Percentiles rank a stretch among this genome's conserved stretches.
Evolutionary conservation across 1,140 invertebrate species (phyloP).

Genomic region (Drosophila carrolli): DNA sequence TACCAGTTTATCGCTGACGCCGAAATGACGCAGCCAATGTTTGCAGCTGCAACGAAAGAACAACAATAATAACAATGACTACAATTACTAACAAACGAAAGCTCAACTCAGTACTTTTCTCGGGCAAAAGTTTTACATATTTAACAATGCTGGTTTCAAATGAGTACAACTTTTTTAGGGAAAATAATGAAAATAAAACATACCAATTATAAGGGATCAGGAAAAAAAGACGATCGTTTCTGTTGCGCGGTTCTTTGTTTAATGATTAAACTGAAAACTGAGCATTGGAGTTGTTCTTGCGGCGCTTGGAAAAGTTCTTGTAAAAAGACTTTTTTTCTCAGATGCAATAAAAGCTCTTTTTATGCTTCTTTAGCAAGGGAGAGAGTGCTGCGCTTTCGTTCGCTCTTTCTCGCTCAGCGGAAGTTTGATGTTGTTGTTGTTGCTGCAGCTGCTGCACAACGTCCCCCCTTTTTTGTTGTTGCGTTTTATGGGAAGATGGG

Average conservation of each 20-base stretch:
- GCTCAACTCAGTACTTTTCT: slow-evolving; percentile 10
- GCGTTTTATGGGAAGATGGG: slow-evolving; percentile 12
- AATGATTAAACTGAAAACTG: slow-evolving; percentile 42
- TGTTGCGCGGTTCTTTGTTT: slow-evolving; percentile 77
- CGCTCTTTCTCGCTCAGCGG: slow-evolving; percentile 35
- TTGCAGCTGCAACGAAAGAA: slow-evolving; percentile 62
- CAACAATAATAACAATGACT: neutral
- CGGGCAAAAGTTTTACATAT: slow-evolving; percentile 1
- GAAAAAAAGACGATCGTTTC: slow-evolving; percentile 58
- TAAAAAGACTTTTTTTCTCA: slow-evolving; percentile 20
- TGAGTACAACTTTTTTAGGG: too few species aligned
- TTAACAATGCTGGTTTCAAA: too few species aligned
- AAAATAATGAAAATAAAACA: neutral
- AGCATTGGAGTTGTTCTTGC: slow-evolving; percentile 68
- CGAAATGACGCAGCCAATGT: slow-evolving; percentile 66
- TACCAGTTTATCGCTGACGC: slow-evolving; percentile 54
- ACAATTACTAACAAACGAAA: slow-evolving; percentile 13
- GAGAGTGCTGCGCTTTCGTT: slow-evolving; percentile 12
- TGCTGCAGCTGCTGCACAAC: slow-evolving; percentile 36
- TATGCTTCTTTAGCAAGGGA: slow-evolving; percentile 22
- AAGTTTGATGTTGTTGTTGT: slow-evolving; percentile 56
- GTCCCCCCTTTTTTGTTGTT: slow-evolving; percentile 24
- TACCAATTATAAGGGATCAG: slow-evolving; percentile 16
- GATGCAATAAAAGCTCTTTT: slow-evolving; percentile 57
- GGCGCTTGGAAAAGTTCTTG: slow-evolving; percentile 43